Conservation (phyloP, 2,113 vertebrate genomes). For the Petrocephalus zakoni region DNA sequence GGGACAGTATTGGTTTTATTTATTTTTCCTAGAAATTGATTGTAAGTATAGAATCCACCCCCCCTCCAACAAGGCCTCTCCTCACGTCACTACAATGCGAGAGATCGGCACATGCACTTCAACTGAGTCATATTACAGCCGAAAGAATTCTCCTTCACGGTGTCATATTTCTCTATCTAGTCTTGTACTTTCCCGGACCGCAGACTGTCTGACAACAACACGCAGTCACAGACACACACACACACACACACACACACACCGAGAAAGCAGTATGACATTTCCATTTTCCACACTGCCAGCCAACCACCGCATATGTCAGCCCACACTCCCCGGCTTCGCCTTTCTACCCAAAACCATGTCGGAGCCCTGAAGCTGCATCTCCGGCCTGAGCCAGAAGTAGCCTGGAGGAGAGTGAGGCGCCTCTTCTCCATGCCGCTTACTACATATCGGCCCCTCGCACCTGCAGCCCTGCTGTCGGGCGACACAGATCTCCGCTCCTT, state of each 20-base stretch:
- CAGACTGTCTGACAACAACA: background rate
- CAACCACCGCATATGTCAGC: background rate
- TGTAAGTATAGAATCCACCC: background rate
- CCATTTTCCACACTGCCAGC: background rate
- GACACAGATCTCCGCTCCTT: background rate
- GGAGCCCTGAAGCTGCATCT: background rate
- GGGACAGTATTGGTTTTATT: background rate
- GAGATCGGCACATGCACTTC: background rate
- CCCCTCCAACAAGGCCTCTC: background rate
- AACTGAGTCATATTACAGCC: background rate
- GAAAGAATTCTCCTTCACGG: background rate
- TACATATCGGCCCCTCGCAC: background rate
- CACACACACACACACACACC: no score
- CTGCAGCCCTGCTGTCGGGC: background rate
- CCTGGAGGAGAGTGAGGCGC: background rate
- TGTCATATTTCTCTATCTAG: background rate
- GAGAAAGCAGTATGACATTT: background rate
- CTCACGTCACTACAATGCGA: background rate
- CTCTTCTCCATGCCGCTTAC: background rate
- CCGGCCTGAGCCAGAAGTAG: background rate
- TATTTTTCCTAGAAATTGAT: background rate
- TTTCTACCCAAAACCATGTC: background rate
- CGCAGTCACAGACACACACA: background rate
- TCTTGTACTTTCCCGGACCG: background rate
- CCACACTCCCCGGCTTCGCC: background rate